Conservation (phyloP, 2,113 vertebrate genomes). For the Tricholaema leucomelas region DNA sequence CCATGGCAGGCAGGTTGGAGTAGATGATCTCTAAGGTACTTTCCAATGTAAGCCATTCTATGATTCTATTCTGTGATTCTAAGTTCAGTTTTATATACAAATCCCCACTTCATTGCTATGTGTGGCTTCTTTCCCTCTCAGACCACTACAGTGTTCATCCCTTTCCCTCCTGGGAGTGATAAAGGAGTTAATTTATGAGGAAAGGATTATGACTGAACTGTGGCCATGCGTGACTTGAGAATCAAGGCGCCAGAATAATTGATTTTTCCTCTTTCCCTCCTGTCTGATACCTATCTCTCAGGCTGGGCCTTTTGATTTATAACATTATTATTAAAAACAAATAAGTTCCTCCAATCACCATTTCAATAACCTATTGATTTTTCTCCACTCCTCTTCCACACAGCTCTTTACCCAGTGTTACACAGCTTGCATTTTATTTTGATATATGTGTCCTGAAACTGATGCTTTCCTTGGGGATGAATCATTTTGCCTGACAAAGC, state of each 20-base stretch:
- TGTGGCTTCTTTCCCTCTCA: neutral
- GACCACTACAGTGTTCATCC: neutral
- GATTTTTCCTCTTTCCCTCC: neutral
- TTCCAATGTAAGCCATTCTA: too few species aligned
- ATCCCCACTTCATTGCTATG: neutral
- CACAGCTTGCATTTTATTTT: neutral
- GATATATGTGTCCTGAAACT: neutral
- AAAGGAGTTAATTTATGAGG: conserved; percentile 19
- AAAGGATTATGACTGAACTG: neutral
- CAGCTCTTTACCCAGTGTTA: neutral
- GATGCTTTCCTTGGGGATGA: neutral
- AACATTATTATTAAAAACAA: conserved; percentile 33
- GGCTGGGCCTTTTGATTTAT: conserved; percentile 4
- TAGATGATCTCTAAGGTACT: too few species aligned
- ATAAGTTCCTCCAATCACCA: conserved; percentile 37
- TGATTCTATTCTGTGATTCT: too few species aligned
- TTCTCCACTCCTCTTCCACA: accelerated
- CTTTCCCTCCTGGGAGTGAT: neutral
- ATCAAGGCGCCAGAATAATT: neutral
- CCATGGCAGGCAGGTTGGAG: too few species aligned
- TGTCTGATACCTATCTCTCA: neutral
- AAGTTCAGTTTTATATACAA: neutral
- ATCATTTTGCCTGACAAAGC: neutral
- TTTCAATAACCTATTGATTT: conserved; percentile 54
- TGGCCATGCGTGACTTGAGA: neutral